Evolutionary conservation across 2,888 invertebrate species (phyloP).

Genomic region (Nymphalis polychloros): DNA sequence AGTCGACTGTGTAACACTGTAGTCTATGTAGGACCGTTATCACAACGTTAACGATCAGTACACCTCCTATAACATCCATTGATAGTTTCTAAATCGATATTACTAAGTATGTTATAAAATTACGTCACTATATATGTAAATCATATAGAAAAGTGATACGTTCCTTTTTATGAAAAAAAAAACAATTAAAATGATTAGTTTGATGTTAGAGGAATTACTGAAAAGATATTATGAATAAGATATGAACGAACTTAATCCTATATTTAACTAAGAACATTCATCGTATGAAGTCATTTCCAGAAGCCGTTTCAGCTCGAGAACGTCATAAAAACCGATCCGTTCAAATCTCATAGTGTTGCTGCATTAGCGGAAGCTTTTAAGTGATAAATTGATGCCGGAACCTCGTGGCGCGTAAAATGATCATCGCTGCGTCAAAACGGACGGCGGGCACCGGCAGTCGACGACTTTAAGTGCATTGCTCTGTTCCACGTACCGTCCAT

Average conservation of each 20-base stretch:
- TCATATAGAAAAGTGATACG: no score
- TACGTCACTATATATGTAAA: no score
- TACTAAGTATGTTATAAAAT: neutral
- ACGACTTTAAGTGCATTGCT: constrained; percentile 63
- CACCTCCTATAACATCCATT: constrained; percentile 6
- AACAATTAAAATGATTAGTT: neutral
- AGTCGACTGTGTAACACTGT: constrained; percentile 10
- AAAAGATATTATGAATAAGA: constrained; percentile 13
- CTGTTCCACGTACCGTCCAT: constrained; percentile 44
- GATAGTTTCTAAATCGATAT: constrained; percentile 1
- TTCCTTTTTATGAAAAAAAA: neutral
- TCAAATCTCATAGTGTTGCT: constrained; percentile 52
- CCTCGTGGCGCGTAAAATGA: constrained; percentile 73
- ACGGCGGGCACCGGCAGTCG: constrained; percentile 49
- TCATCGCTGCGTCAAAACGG: constrained; percentile 64
- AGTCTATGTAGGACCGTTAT: constrained; percentile 1
- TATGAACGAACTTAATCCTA: constrained; percentile 27
- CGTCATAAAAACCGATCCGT: constrained; percentile 54
- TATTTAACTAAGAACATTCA: constrained; percentile 33
- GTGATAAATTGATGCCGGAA: constrained; percentile 80
- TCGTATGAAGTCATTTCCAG: constrained; percentile 48
- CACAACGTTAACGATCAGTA: constrained; percentile 3
- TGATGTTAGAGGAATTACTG: neutral
- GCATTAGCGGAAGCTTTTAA: constrained; percentile 76
- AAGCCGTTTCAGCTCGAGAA: constrained; percentile 49